A percentile compares a stretch with the other conserved stretches of the same genome.
phyloP scores from a whole-genome alignment of 2,888 invertebrate genomes.

The Dinocampus coccinellae region DNA sequence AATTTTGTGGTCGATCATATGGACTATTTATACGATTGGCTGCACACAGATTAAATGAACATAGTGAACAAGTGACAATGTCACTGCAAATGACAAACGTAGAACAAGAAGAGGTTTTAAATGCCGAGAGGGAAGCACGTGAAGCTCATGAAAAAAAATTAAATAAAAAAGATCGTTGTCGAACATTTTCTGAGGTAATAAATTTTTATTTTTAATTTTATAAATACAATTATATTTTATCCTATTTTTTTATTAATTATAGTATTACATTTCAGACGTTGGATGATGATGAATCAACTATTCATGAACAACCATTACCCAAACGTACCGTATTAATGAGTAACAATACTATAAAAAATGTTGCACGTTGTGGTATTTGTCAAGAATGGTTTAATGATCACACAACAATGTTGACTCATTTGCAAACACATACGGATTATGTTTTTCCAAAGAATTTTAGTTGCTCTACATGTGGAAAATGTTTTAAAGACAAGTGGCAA shows the following conservation, averaged over 20 bases:
- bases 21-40: slow-evolving; percentile 60
- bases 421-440: slow-evolving; percentile 59
- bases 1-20: slow-evolving; percentile 61
- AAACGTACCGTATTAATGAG: slow-evolving; percentile 47
- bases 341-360: slow-evolving; percentile 51
- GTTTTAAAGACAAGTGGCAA: slow-evolving; percentile 62
- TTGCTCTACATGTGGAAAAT: slow-evolving; percentile 58
- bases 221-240: not conserved
- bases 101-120: slow-evolving; percentile 62
- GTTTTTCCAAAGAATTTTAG: slow-evolving; percentile 53
- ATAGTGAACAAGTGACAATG: slow-evolving; percentile 54
- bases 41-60: slow-evolving; percentile 59
- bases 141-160: slow-evolving; percentile 56
- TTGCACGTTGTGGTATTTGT: slow-evolving; percentile 60
- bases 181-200: slow-evolving; percentile 53
- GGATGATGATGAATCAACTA: slow-evolving; percentile 47
- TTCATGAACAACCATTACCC: slow-evolving; percentile 45
- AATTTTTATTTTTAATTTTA: not conserved
- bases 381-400: slow-evolving; percentile 60
- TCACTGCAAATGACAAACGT: slow-evolving; percentile 55
- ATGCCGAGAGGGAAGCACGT: slow-evolving; percentile 59
- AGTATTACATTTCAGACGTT: slow-evolving; percentile 42
- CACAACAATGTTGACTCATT: slow-evolving; percentile 60
- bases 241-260: not conserved
- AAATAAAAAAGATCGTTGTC: slow-evolving; percentile 44